These are phyloP conservation scores for Synergus gifuensis DNA, from an alignment of 2,888 invertebrate genomes.

Conservation along the genomic window DNA sequence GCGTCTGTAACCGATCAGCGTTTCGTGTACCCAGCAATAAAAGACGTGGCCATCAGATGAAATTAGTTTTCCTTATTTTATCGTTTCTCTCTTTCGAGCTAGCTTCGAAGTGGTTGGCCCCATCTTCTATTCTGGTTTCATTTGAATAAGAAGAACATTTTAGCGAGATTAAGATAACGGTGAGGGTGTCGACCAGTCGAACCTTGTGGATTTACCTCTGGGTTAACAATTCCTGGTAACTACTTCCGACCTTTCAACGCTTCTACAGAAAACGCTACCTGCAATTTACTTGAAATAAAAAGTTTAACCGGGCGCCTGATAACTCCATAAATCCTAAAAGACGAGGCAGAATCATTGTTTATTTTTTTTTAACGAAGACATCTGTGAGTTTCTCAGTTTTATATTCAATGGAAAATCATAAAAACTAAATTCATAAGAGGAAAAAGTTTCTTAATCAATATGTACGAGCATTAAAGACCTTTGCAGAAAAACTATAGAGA, in stretches of 20 bases:
- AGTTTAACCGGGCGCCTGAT: background rate
- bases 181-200: conserved; percentile 36
- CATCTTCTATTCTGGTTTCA: conserved; percentile 6
- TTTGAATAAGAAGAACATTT: conserved; percentile 44
- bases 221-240: conserved; percentile 20
- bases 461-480: too few species aligned
- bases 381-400: background rate
- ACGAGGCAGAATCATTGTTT: background rate
- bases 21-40: conserved; percentile 36
- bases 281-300: conserved; percentile 11
- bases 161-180: conserved; percentile 43
- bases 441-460: background rate
- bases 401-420: background rate
- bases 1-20: conserved; percentile 33
- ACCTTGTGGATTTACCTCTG: conserved; percentile 6
- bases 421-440: background rate
- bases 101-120: background rate
- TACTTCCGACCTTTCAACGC: conserved; percentile 3
- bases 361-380: background rate
- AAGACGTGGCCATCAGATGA: conserved; percentile 31
- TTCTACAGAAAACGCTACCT: background rate
- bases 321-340: background rate
- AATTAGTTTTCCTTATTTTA: conserved; percentile 42
- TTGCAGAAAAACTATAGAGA: too few species aligned
- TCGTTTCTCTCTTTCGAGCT: conserved; percentile 12